Evolutionary conservation across 2,888 invertebrate species (phyloP), one percentile per base, ranked within the genome.

Genomic region (Netelia melanura): DNA sequence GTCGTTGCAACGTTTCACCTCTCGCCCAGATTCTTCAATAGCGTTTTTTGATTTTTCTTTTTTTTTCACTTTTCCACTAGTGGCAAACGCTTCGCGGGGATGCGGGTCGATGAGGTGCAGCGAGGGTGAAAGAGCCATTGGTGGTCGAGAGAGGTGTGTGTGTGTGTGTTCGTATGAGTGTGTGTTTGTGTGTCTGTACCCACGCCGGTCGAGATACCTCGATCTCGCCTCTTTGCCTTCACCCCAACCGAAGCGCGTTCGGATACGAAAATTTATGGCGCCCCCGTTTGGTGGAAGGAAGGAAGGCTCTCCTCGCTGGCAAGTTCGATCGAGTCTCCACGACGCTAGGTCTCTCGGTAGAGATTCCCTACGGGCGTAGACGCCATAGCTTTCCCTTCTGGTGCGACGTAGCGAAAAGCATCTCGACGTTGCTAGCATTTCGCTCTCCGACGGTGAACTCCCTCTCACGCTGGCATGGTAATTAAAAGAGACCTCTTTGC

Each of bases 191-290:
- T 30, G 30, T 30, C 3, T 30, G 30, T 30, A 30, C 38, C 38
- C 38, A 6, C 38, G 38, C 38, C 38, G 6, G 38, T 58, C 67
- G 65, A 72, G 76, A 84, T 84, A 76, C 80, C 76, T 52, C 67
- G 71, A 75, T 75, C 76, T 65, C 52, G 80, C 30, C 48, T 67
- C 76, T 70, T 64, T 44, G 65, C 82, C 70, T 79, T 76, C 72
- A 76, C 56, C 71, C 79, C 38, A 38, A 75, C 65, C 30, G 54
- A 44, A 75, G 38, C 71, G 71, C 78, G 64, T 43, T 62, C 54
- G 77, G 78, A 84, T 84, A 81, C 78, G 86, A 78, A 83, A 86
- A 85, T 86, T 86, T 86, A 86, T 86, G 75, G 68, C 70, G 43
- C 74, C 14, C 71, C 64, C 38, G 81, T 43, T 74, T 48, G 38